Conservation (phyloP, 2,113 vertebrate species). For the Oxyura jamaicensis region DNA sequence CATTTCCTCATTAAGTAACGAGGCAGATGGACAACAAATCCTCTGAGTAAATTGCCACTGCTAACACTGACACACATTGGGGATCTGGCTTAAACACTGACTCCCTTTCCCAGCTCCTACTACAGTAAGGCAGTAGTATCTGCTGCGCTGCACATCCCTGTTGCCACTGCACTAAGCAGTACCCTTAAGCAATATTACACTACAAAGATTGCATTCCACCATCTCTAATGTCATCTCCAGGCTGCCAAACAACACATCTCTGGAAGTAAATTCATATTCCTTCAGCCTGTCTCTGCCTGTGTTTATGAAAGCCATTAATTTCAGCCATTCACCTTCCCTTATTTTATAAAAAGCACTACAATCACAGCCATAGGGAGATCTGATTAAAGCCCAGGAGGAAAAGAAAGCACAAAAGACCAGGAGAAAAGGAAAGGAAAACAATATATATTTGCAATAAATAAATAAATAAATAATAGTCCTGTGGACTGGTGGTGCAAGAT, state of each 20-base stretch:
- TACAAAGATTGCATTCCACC: not conserved
- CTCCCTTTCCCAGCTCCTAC: not conserved
- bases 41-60: not conserved
- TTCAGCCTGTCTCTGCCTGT: not conserved
- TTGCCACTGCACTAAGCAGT: not conserved
- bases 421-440: not conserved
- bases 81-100: not conserved
- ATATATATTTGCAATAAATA: not conserved
- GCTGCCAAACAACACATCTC: not conserved
- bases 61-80: not conserved
- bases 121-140: fast-evolving
- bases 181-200: not conserved
- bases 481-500: not conserved
- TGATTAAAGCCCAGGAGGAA: not conserved
- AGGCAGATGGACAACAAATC: not conserved
- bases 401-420: not conserved
- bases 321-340: not conserved
- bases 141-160: not conserved
- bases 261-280: not conserved
- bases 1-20: not conserved
- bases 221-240: not conserved
- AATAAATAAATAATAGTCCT: not conserved
- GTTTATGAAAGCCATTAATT: constrained; percentile 7
- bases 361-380: not conserved
- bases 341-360: not conserved